These are phyloP conservation scores for Caloenas nicobarica DNA, from an alignment of 2,113 vertebrate genomes.

Conservation along the genomic window DNA sequence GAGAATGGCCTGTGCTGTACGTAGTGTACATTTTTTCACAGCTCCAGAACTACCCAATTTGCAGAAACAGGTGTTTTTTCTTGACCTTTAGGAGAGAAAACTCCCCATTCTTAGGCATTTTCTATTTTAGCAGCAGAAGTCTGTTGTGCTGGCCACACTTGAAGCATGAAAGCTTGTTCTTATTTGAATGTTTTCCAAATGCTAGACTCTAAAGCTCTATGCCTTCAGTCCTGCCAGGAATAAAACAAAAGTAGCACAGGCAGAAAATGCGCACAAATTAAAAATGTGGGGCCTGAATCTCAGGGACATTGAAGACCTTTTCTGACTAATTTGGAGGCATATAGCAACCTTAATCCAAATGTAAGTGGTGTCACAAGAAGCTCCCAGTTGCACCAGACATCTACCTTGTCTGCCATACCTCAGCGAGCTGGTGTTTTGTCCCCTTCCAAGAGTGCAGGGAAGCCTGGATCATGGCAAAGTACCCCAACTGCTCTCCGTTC, in stretches of 20 bases:
- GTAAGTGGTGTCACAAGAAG: fast-evolving
- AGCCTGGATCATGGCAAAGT: fast-evolving
- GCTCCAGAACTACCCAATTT: background rate
- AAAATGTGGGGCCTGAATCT: background rate
- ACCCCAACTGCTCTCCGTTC: background rate
- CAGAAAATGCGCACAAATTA: background rate
- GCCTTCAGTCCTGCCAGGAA: background rate
- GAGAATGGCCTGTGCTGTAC: background rate
- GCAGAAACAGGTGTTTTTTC: background rate
- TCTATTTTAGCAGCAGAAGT: background rate
- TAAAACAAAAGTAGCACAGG: fast-evolving
- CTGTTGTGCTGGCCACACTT: background rate
- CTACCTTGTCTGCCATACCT: background rate
- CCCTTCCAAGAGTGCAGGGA: background rate
- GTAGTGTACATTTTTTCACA: background rate
- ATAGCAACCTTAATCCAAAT: background rate
- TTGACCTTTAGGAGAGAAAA: background rate
- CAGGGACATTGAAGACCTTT: background rate
- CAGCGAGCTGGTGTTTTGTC: background rate
- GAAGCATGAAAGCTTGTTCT: background rate
- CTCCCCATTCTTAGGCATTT: background rate
- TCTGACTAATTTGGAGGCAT: background rate
- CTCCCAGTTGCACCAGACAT: background rate
- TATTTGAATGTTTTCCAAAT: background rate
- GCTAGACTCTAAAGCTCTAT: background rate